Evolutionary conservation across 2,797 vertebrate species (phyloP).

Genomic region (Tarsius wallacei): DNA sequence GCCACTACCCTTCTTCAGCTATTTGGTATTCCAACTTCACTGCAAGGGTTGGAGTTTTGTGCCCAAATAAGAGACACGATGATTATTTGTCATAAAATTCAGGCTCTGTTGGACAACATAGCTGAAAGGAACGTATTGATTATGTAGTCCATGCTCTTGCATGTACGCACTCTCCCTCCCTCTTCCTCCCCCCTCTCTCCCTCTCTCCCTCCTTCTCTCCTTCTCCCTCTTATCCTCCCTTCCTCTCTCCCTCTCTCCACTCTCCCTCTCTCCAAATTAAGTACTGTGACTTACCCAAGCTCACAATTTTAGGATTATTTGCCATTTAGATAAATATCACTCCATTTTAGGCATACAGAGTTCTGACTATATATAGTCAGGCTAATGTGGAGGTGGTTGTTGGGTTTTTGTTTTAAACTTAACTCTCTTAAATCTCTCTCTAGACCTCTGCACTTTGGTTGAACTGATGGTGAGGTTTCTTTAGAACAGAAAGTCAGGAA

Average conservation of each 20-base stretch:
- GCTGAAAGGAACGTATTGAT: not conserved
- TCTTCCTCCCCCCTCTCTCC: not conserved
- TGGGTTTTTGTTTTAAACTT: slow-evolving; percentile 72
- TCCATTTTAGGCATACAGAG: slow-evolving; percentile 59
- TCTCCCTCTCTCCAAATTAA: not conserved
- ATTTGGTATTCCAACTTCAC: slow-evolving; percentile 24
- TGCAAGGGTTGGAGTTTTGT: slow-evolving; percentile 53
- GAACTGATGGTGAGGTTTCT: slow-evolving; percentile 80
- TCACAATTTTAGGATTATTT: slow-evolving; percentile 53
- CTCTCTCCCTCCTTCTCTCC: not conserved
- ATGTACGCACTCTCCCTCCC: not conserved
- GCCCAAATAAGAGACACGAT: slow-evolving; percentile 28
- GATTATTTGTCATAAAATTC: slow-evolving; percentile 49
- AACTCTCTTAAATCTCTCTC: slow-evolving; percentile 74
- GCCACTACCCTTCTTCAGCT: slow-evolving; percentile 27
- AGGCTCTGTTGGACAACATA: slow-evolving; percentile 24
- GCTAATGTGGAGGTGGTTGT: slow-evolving; percentile 15
- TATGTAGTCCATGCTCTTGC: not conserved
- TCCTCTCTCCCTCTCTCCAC: not conserved
- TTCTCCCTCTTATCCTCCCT: not conserved
- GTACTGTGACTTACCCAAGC: slow-evolving; percentile 14
- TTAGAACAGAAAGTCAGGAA: slow-evolving; percentile 86
- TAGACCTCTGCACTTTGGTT: slow-evolving; percentile 76
- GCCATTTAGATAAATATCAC: slow-evolving; percentile 59
- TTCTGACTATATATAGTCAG: slow-evolving; percentile 39